Base-by-base conservation (phyloP, 2,797 vertebrate species). In the Gadopsis bispinosus region DNA sequence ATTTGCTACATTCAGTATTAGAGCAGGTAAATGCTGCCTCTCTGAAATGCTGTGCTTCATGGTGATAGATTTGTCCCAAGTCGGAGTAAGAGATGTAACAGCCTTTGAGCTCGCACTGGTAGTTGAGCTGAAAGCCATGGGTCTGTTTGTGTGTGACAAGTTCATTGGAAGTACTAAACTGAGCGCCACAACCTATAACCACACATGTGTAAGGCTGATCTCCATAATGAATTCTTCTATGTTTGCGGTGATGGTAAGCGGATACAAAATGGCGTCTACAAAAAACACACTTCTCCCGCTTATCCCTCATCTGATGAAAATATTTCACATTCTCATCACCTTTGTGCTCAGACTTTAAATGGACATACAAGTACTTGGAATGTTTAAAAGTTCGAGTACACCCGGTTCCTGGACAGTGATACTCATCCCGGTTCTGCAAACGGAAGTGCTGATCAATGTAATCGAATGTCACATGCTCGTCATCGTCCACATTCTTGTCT, bases 31-130 rank as follows among this genome's bases (percentile, higher is more conserved):
- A 99, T 0, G 98, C 97, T 0, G 98, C 98, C 47, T 99, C 97
- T 80, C 98, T 95, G 92, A 99, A 99, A 87, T 99, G 98, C 91
- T 99, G 98, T 16, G 98, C 98, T 92, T 99, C 98, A 0, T 99
- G 98, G 81, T 99, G 98, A 90, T 99, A 99, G 19, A 99, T 96
- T 71, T 98, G 97, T 67, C 97, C 98, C 22, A 99, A 88, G 84
- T 99, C 98, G 51, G 97, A 97, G 90, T 97, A 99, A 22, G 97
- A 96, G 50, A 98, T 94, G 17, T 95, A 96, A 69, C 98, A 99
- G 69, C 97, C 98, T n/a, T 96, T 96, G 8, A 99, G 94, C 87
- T 97, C 97, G 86, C 98, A 99, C 62, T 97, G 96, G 20, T 97
- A 99, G 83, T 90, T 93, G 14, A 98, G 95, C 6, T 96, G 96